Base-by-base conservation (phyloP, 1,140 invertebrate species). In the Drosophila orosa region DNA sequence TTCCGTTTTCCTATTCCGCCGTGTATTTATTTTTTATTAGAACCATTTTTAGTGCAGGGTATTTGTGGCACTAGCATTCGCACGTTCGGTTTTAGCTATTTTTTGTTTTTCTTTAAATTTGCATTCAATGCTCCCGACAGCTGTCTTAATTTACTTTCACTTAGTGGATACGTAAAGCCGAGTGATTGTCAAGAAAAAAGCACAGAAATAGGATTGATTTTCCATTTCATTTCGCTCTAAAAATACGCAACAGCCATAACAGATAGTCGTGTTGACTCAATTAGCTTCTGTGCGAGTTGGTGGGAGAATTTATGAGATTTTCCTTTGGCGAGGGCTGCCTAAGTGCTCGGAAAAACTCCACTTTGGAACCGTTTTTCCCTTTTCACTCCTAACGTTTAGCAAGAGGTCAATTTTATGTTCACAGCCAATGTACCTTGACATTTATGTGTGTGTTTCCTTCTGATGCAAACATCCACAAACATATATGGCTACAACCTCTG, bases 11-110 rank as follows among this genome's bases (percentile, higher is more conserved):
- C 55, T 45, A 19, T 31, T 60, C 42, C 24, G 45, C 45, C 15
- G 44, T 66, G 37, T 82, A 82, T 86, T 69, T 87, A 83, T 76
- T 76, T 77, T 76, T 69, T 83, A 83, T 76, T 71, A 67, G n/a
- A 33, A 33, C 44, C 61, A 78, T 67, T 85, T 80, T 72, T 44
- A 85, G 61, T 57, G 50, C 42, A 29, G 24, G 48, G 61, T 48
- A 62, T 57, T 65, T 57, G 58, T 17, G 27, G 47, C 22, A 22
- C 44, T 12, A 44, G 22, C 42, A 44, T 24, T 56, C 60, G 58
- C 63, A 65, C 45, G 39, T 27, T 68, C 29, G 24, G n/a, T 56
- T 68, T 40, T 22, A 13, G 60, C 29, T 54, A 1, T 29, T 52
- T 52, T 50, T 22, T 47, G 27, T 52, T 50, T 19, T 57, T 40